Conservation (phyloP, 2,113 vertebrate species). For the Podarcis cretensis region DNA sequence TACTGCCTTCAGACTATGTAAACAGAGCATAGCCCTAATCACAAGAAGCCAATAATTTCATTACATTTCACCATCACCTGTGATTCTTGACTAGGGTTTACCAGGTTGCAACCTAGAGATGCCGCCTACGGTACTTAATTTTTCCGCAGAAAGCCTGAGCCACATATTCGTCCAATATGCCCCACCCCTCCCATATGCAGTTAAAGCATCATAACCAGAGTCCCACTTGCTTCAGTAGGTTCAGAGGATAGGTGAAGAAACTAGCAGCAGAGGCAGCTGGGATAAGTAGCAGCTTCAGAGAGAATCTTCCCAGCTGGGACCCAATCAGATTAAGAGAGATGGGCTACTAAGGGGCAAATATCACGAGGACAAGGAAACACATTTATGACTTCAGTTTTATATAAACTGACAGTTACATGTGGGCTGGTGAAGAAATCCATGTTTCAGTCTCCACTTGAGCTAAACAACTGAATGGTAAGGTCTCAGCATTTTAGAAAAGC, state of each 20-base stretch:
- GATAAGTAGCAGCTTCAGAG: too few relatives aligned
- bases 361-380: not conserved
- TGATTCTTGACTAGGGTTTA: not conserved
- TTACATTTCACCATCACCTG: not conserved
- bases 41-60: too few relatives aligned
- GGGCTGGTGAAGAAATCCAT: not conserved
- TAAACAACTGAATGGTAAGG: not conserved
- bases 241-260: not conserved
- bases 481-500: not conserved
- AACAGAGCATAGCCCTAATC: too few relatives aligned
- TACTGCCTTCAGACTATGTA: too few relatives aligned
- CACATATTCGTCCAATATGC: not conserved
- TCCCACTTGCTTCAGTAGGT: too few relatives aligned
- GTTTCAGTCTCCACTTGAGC: not conserved
- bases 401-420: not conserved
- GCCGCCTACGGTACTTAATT: too few relatives aligned
- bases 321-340: not conserved
- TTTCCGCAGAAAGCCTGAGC: not conserved
- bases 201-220: too few relatives aligned
- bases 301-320: too few relatives aligned
- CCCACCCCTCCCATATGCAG: too few relatives aligned
- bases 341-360: not conserved
- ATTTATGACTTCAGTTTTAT: not conserved
- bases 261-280: too few relatives aligned
- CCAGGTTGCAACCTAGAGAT: not conserved